Evolutionary conservation across 2,888 invertebrate species (phyloP), one percentile per base, ranked within the genome.

Genomic region (Orchesella flavescens): DNA sequence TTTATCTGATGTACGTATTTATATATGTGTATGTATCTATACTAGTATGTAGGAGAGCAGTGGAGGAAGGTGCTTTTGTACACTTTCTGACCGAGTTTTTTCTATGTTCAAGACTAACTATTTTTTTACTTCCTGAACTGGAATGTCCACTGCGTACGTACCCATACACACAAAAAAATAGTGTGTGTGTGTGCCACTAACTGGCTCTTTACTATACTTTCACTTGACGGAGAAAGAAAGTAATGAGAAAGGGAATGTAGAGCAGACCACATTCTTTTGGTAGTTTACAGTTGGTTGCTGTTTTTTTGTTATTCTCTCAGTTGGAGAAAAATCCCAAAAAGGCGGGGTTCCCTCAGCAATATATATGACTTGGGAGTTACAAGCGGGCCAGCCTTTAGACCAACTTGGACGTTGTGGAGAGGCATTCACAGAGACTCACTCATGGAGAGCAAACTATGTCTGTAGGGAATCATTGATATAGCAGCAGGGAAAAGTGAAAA

Each of bases 291-390:
- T 66, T 72, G 23, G 34, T 44, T 23, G 17, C 65, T 23, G 24
- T 76, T 44, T 66, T 75, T 76, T 66, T 57, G 66, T 66, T 76
- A 57, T 66, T 68, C 57, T 66, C 76, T 68, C 21, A 68, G 63
- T 61, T 75, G 24, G 66, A 43, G 76, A 17, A 68, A 63, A 68
- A 76, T 63, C 66, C 76, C 43, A 34, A 76, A 76, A 76, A 76
- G 76, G 76, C 68, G 76, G 76, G 57, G 76, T 57, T 57, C 49
- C 10, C 23, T 46, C 13, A 23, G 57, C 66, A 76, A 76, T 76
- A 76, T 34, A 34, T 66, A 76, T 76, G 76, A 76, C 66, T 34
- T 76, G 76, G 76, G 76, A 57, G 76, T 66, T 49, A 76, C 12
- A 43, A 5, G n/a, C 9, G 43, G 66, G 57, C 43, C 66, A 57